Percentiles rank a stretch among this genome's conserved stretches.
phyloP scores from a whole-genome alignment of 2,113 vertebrate species.

The Rhizomys pruinosus region DNA sequence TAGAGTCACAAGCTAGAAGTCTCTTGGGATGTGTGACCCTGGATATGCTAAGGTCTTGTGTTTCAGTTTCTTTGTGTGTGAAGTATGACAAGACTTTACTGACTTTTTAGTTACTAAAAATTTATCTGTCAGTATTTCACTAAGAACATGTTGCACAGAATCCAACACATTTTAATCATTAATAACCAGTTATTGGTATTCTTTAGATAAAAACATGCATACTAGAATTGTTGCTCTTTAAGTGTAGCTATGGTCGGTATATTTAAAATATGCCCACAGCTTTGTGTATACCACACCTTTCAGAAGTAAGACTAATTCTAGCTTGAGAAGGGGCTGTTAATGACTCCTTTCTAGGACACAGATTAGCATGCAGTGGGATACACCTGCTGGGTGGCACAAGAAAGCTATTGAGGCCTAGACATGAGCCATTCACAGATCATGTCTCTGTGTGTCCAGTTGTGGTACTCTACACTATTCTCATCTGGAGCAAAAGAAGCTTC shows the following conservation, averaged over 20 bases:
- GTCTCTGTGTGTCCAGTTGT: too few relatives aligned
- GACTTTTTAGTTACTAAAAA: slow-evolving; percentile 10
- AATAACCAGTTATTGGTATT: background rate
- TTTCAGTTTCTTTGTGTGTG: background rate
- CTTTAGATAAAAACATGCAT: background rate
- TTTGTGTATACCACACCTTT: background rate
- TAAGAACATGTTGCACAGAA: background rate
- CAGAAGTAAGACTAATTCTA: background rate
- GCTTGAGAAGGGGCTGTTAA: background rate
- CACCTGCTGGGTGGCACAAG: background rate
- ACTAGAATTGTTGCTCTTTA: background rate
- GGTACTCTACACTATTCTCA: too few relatives aligned
- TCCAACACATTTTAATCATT: background rate
- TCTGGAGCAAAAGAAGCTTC: too few relatives aligned
- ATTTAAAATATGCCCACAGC: background rate
- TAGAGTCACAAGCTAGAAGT: background rate
- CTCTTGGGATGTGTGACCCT: background rate
- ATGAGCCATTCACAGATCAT: too few relatives aligned
- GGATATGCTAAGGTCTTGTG: background rate
- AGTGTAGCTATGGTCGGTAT: background rate
- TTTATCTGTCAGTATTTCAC: background rate
- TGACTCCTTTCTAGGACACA: background rate
- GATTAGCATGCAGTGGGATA: background rate
- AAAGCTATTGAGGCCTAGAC: background rate
- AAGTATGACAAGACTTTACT: background rate